Percentiles rank a stretch among this genome's conserved stretches.
Evolutionary conservation across 1,140 invertebrate species (phyloP).

Genomic region (Neodiprion lecontei): DNA sequence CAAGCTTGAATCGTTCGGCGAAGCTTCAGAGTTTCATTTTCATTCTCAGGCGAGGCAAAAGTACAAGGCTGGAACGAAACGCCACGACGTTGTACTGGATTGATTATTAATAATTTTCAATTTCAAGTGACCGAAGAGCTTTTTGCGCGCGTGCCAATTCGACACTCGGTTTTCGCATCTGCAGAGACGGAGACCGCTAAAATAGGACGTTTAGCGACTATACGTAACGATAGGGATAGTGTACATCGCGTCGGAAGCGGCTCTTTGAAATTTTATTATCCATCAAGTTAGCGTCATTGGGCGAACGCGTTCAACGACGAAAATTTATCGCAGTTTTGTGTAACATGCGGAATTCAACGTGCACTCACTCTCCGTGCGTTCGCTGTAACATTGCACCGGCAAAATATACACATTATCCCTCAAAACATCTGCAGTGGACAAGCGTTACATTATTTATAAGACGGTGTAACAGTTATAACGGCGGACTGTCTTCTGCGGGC

Average conservation of each 20-base stretch:
- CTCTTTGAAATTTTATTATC: background rate
- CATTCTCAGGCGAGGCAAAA: no score
- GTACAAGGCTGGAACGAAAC: no score
- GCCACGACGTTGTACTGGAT: background rate
- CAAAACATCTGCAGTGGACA: no score
- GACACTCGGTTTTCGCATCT: background rate
- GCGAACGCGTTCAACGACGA: background rate
- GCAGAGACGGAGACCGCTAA: background rate
- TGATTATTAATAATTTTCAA: conserved; percentile 8
- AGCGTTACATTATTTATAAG: no score
- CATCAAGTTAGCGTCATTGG: background rate
- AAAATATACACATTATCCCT: no score
- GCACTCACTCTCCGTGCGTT: no score
- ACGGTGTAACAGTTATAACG: no score
- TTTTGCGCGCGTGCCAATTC: conserved; percentile 1
- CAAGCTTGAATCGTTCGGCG: no score
- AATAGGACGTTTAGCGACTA: background rate
- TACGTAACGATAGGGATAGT: background rate
- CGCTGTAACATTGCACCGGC: no score
- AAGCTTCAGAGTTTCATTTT: no score
- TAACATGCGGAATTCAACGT: no score
- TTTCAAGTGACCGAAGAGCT: conserved; percentile 4
- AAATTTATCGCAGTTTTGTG: background rate
- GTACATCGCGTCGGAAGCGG: background rate
- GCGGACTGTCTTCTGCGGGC: no score